Evolutionary conservation across 92 coral and sea anemone genomes (phyloP), one percentile per base, ranked within the genome.

Genomic region (Isaurus tuberculatus): DNA sequence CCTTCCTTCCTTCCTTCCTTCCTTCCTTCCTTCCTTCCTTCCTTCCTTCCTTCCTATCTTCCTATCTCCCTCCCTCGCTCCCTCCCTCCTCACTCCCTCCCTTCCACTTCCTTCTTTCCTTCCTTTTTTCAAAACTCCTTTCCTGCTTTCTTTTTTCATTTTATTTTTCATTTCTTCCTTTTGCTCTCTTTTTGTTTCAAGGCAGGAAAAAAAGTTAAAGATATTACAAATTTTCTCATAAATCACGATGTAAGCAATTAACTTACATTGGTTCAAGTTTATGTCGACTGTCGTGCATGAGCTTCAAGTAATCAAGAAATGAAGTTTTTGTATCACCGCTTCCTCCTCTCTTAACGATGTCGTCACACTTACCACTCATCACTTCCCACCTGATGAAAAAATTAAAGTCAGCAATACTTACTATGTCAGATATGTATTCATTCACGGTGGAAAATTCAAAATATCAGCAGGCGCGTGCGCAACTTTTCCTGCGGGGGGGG

Each of bases 181-280:
- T 36, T 7, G 2, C 42, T 36, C 42, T 36, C 7, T 36, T 7
- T 36, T 36, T 36, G 42, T 36, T 36, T 36, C 42, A 0, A 4
- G 3, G 58, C 63, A 40, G 46, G 1, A 7, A 13, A 40, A 40
- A 40, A n/a, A n/a, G n/a, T n/a, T n/a, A n/a, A n/a, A n/a, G n/a
- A n/a, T n/a, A n/a, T n/a, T n/a, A n/a, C 9, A 0, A 40, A 7
- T 13, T 1, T 40, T 40, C 46, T 0, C 10, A 40, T 40, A 40
- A 8, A 2, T 40, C 0, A 40, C 46, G 43, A 4, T 37, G 11
- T 0, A 40, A 8, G 9, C 64, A 55, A 4, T 20, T 34, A 48
- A 79, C 90, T 81, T 32, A 89, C 92, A 86, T 81, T 15, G 92
- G 90, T 36, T 89, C 92, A 23, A 85, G 85, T 58, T 78, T 90